Conservation (phyloP, 2,113 vertebrate species). For the Psittacula cyanocephala region DNA sequence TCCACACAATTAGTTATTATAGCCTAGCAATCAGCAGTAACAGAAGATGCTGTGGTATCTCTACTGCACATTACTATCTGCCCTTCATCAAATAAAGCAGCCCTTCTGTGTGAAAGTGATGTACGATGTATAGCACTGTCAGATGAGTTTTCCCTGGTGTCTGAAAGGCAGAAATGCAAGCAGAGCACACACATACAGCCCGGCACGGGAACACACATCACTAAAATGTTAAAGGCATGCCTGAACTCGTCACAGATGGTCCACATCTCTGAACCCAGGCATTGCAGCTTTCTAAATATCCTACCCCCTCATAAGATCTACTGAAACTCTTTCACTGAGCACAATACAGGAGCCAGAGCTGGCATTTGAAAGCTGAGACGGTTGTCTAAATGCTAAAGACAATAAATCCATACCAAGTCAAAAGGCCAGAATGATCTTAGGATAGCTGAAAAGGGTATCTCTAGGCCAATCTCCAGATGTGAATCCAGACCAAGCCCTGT, state of each 20-base stretch:
- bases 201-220: background rate
- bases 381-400: slow-evolving; percentile 1
- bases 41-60: background rate
- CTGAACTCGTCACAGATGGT: background rate
- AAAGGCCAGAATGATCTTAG: background rate
- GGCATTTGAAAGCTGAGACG: background rate
- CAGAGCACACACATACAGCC: background rate
- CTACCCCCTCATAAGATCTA: background rate
- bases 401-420: slow-evolving; percentile 4
- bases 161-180: background rate
- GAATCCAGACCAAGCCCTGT: background rate
- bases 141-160: background rate
- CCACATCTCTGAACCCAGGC: background rate
- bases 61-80: background rate
- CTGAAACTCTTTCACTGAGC: background rate
- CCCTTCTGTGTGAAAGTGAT: background rate
- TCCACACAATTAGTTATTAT: background rate
- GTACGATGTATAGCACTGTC: background rate
- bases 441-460: background rate
- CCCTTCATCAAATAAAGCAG: background rate
- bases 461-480: background rate
- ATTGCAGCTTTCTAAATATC: background rate
- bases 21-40: background rate
- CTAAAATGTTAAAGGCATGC: background rate
- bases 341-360: background rate